phyloP scores from a whole-genome alignment of 1,140 invertebrate species.

The Venustaconcha ellipsiformis region DNA sequence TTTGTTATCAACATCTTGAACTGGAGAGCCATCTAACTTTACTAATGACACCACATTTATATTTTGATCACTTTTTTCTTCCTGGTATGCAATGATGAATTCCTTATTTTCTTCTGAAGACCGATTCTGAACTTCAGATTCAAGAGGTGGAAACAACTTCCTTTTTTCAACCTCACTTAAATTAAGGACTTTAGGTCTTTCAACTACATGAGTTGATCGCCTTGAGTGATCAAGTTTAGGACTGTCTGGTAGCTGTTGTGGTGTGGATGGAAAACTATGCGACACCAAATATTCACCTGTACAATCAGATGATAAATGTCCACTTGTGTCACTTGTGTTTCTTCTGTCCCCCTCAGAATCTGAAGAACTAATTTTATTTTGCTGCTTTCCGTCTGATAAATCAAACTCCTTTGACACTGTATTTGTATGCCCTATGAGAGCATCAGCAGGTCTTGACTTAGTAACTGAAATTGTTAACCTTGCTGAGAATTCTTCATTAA shows the following conservation, averaged over 20 bases:
- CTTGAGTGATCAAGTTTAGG: conserved; percentile 46
- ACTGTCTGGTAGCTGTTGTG: conserved; percentile 44
- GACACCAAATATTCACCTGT: not conserved
- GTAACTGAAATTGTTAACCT: conserved; percentile 51
- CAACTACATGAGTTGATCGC: conserved; percentile 54
- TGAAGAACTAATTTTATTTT: not conserved
- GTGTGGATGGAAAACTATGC: conserved; percentile 39
- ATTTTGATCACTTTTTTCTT: not conserved
- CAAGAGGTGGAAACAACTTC: conserved; percentile 29
- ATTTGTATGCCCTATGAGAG: conserved; percentile 35
- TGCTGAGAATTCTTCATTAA: conserved; percentile 22
- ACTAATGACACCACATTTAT: not conserved
- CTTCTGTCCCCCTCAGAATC: not conserved
- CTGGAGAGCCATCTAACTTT: conserved; percentile 1
- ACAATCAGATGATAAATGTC: not conserved
- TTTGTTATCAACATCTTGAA: conserved; percentile 10
- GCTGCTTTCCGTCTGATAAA: not conserved
- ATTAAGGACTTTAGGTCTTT: conserved; percentile 51
- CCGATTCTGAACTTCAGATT: too few species aligned
- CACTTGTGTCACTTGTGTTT: not conserved
- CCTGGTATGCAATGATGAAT: not conserved
- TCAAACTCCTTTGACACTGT: not conserved
- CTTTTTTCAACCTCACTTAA: conserved; percentile 21
- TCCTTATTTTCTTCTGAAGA: not conserved
- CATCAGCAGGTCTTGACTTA: conserved; percentile 54